phyloP scores from a whole-genome alignment of 2,888 invertebrate species.

The Trissonchulus latispiculum region DNA sequence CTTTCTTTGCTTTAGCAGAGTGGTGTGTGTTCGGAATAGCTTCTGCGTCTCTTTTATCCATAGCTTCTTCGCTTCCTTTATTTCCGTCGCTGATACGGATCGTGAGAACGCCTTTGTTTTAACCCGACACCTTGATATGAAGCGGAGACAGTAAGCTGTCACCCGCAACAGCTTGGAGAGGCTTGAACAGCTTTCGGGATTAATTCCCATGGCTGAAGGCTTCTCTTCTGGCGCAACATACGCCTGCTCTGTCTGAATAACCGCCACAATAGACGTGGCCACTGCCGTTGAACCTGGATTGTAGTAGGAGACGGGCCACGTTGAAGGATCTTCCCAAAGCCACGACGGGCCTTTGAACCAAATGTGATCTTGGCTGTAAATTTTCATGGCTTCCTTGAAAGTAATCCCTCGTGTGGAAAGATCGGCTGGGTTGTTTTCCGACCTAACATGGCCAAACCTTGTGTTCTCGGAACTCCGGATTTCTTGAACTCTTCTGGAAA shows the following conservation, averaged over 20 bases:
- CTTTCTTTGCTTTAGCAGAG: neutral
- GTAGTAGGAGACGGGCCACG: neutral
- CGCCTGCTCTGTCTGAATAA: neutral
- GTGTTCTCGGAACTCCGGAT: neutral
- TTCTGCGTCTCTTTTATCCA: neutral
- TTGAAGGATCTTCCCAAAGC: neutral
- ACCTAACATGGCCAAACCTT: neutral
- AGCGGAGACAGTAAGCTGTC: slow-evolving; percentile 3
- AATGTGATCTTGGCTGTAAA: neutral
- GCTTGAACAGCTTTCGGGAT: neutral
- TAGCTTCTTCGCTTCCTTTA: neutral
- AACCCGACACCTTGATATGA: neutral
- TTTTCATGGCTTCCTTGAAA: neutral
- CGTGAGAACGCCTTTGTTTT: neutral
- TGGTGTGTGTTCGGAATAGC: neutral
- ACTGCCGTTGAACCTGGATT: neutral
- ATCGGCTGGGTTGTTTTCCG: slow-evolving; percentile 1
- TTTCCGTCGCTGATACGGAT: neutral
- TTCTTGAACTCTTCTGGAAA: neutral
- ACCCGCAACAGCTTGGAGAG: slow-evolving; percentile 4
- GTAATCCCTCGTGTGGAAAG: neutral
- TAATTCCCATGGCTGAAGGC: no score
- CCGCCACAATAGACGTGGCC: neutral
- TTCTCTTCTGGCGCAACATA: neutral
- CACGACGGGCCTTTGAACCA: neutral